phyloP scores from a whole-genome alignment of 2,797 vertebrate genomes.

The Phrynocephalus vlangalii region DNA sequence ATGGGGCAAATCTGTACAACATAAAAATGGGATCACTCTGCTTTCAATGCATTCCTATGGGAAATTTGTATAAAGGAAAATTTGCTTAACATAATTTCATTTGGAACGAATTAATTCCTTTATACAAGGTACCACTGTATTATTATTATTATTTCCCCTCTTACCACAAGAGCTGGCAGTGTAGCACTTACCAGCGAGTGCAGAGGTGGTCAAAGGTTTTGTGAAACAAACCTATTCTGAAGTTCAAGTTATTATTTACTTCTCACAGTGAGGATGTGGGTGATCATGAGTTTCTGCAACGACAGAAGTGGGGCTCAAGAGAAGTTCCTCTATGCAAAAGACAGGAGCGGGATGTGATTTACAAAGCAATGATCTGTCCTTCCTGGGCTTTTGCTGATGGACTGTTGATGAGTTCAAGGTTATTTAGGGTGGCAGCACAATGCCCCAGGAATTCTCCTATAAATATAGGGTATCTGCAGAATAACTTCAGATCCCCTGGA shows the following conservation, averaged over 20 bases:
- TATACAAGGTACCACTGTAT: no score
- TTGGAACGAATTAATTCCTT: no score
- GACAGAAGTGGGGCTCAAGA: no score
- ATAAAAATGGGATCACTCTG: no score
- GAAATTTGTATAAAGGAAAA: no score
- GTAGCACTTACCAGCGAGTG: neutral
- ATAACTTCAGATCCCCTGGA: neutral
- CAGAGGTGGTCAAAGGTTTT: neutral
- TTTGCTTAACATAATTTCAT: no score
- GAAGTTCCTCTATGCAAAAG: neutral
- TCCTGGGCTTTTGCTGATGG: neutral
- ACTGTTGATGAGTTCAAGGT: slow-evolving; percentile 10
- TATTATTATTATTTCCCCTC: slow-evolving; percentile 2
- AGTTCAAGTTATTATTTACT: neutral
- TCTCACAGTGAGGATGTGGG: neutral
- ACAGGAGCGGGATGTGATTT: neutral
- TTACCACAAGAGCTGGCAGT: neutral
- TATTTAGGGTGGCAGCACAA: slow-evolving; percentile 7
- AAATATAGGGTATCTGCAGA: neutral
- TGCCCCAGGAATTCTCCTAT: neutral
- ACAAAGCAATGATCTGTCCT: neutral
- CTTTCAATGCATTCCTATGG: no score
- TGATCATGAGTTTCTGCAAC: neutral
- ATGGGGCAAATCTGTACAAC: no score
- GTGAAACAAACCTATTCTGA: neutral